Conservation (phyloP, 1,140 invertebrate genomes). For the Radopholus similis region DNA sequence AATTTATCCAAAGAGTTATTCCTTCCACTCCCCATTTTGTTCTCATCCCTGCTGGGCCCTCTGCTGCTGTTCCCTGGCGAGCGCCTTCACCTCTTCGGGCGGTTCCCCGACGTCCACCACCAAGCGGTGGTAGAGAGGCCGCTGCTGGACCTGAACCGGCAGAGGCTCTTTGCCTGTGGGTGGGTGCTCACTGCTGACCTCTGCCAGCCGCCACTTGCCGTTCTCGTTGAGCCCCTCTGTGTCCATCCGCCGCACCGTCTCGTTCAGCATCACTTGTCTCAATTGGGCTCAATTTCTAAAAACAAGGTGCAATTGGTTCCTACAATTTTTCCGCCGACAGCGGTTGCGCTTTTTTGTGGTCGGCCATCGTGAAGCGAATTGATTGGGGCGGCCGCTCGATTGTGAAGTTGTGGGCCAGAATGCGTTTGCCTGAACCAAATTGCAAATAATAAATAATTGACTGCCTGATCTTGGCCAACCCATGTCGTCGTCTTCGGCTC, state of each 20-base stretch:
- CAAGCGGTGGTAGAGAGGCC: conserved; percentile 58
- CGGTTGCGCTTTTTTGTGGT: conserved; percentile 56
- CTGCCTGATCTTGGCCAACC: no score
- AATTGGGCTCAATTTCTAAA: no score
- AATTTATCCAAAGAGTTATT: no score
- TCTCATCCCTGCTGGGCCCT: no score
- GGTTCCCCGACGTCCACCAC: conserved; percentile 55
- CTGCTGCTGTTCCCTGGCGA: no score
- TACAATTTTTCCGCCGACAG: conserved; percentile 58
- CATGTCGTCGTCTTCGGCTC: conserved; percentile 79
- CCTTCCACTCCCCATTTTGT: no score
- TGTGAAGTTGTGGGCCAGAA: conserved; percentile 63
- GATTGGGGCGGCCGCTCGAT: conserved; percentile 61
- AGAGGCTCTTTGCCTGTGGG: no score
- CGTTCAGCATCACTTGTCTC: conserved; percentile 54
- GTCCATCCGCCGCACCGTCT: conserved; percentile 41
- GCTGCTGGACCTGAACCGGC: conserved; percentile 25
- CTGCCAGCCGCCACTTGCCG: conserved; percentile 48
- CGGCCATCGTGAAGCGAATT: conserved; percentile 58
- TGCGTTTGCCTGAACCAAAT: conserved; percentile 51
- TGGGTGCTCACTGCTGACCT: conserved; percentile 7
- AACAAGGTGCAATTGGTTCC: no score
- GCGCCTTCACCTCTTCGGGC: no score
- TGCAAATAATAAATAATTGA: no score
- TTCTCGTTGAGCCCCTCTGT: conserved; percentile 58